Conservation (phyloP, 1,140 invertebrate species). For the Drosophila santomea region DNA sequence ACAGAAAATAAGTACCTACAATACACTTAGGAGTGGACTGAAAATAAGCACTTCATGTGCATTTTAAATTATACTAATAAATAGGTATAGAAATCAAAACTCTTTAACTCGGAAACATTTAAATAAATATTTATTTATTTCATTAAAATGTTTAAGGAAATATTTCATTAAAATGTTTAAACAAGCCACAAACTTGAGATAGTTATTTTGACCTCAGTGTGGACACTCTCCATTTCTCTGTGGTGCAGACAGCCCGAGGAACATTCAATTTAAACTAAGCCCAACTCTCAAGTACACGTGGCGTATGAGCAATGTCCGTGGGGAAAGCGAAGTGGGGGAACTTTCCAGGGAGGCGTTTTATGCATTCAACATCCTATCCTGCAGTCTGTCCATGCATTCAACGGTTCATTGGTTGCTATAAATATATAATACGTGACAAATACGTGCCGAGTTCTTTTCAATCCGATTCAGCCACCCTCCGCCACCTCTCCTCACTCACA, state of each 20-base stretch:
- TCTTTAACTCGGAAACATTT: too few relatives aligned
- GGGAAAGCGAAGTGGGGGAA: background rate
- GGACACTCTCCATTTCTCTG: background rate
- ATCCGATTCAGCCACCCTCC: conserved; percentile 36
- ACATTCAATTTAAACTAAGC: conserved; percentile 80
- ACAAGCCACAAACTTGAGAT: background rate
- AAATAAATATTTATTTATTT: too few relatives aligned
- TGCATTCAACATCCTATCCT: conserved; percentile 65
- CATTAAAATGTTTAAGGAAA: too few relatives aligned
- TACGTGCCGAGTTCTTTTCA: conserved; percentile 82
- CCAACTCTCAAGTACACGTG: conserved; percentile 62
- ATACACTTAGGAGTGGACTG: too few relatives aligned
- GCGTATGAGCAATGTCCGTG: conserved; percentile 71
- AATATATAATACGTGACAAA: conserved; percentile 83
- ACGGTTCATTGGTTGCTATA: conserved; percentile 82
- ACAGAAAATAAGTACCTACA: conserved; percentile 5
- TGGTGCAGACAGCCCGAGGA: conserved; percentile 11
- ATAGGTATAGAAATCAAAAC: too few relatives aligned
- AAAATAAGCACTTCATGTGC: too few relatives aligned
- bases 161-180: background rate
- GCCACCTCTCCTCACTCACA: background rate
- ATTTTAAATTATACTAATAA: too few relatives aligned
- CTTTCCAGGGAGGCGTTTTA: conserved; percentile 52
- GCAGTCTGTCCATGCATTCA: conserved; percentile 71
- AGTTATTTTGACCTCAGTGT: conserved; percentile 7